Evolutionary conservation across 2,113 vertebrate species (phyloP).

Genomic region (Grammomys surdaster): DNA sequence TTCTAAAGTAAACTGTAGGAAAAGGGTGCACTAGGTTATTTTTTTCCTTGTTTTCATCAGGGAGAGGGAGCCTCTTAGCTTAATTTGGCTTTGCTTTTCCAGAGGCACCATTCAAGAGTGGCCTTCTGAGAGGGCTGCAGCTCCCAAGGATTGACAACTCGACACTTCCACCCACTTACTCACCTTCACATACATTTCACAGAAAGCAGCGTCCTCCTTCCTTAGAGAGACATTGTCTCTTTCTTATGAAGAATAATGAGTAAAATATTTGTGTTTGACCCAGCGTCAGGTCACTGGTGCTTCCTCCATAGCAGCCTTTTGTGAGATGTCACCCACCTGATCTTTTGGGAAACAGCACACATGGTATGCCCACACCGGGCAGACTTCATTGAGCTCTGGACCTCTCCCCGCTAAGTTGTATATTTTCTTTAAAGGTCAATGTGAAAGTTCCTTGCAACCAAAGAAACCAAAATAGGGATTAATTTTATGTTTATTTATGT

Average conservation of each 20-base stretch:
- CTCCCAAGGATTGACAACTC: accelerated
- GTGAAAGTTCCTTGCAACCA: background rate
- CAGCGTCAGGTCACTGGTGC: background rate
- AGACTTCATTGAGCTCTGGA: background rate
- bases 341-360: background rate
- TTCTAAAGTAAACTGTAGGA: background rate
- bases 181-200: background rate
- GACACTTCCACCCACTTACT: background rate
- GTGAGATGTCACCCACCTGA: background rate
- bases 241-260: background rate
- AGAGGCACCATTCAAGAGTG: background rate
- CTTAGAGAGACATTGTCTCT: background rate
- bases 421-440: background rate
- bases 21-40: background rate
- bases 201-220: background rate
- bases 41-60: background rate
- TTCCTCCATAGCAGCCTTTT: background rate
- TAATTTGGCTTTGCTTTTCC: background rate
- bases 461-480: background rate
- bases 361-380: no score
- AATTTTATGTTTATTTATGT: background rate
- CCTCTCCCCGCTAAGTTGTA: background rate
- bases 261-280: background rate
- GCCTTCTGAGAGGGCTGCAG: background rate
- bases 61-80: background rate